phyloP scores from a whole-genome alignment of 2,888 invertebrate species.

The Willowsia nigromaculata region DNA sequence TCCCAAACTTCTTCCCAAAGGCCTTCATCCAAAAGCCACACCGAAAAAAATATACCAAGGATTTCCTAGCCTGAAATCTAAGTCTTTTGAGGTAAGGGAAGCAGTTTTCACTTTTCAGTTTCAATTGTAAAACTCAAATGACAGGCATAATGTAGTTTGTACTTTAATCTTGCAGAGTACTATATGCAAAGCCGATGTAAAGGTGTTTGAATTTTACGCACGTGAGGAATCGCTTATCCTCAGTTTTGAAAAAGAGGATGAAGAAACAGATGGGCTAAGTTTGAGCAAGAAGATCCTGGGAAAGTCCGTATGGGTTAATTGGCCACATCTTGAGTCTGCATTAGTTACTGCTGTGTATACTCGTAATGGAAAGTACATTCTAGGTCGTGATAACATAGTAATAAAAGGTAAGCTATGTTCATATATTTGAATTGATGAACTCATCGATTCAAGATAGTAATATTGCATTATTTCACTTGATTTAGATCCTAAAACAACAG shows the following conservation, averaged over 20 bases:
- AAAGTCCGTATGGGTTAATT: constrained; percentile 89
- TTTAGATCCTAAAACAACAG: constrained; percentile 68
- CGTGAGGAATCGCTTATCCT: constrained; percentile 91
- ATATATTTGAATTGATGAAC: too few species aligned
- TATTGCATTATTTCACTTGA: not conserved
- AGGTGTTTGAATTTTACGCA: constrained; percentile 93
- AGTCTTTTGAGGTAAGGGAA: constrained; percentile 86
- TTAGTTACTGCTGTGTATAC: constrained; percentile 73
- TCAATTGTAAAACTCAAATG: too few species aligned
- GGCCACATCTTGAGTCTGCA: constrained; percentile 89
- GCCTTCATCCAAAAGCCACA: constrained; percentile 86
- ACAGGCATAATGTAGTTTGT: not conserved
- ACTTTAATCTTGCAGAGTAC: constrained; percentile 82
- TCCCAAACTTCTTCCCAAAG: constrained; percentile 84
- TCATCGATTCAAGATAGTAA: not conserved
- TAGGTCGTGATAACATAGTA: constrained; percentile 57
- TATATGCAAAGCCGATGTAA: constrained; percentile 87
- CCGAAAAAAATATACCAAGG: constrained; percentile 90
- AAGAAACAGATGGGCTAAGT: constrained; percentile 82
- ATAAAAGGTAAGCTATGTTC: constrained; percentile 72
- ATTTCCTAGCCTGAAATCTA: constrained; percentile 94
- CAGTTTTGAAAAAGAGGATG: constrained; percentile 80
- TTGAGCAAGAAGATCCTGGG: constrained; percentile 86
- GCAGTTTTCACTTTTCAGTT: not conserved
- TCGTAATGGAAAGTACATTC: constrained; percentile 60